Conservation (phyloP, 1,140 invertebrate genomes). For the Drosophila virilis region DNA sequence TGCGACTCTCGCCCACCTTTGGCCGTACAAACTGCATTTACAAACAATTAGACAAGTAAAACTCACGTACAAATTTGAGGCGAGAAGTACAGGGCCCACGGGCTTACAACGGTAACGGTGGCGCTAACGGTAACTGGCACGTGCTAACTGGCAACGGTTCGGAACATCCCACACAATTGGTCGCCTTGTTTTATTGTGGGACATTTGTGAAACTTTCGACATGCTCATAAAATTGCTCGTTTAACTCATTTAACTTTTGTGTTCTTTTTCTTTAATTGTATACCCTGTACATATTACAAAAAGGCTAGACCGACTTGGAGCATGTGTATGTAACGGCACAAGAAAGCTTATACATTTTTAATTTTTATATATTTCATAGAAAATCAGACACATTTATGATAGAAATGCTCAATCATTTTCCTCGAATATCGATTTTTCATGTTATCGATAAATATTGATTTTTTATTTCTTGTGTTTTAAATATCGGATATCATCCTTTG, state of each 20-base stretch:
- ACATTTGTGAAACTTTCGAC: conserved; percentile 68
- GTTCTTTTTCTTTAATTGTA: conserved; percentile 42
- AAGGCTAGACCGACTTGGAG: background rate
- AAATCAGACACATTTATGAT: no score
- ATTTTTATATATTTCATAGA: no score
- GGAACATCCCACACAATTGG: conserved; percentile 32
- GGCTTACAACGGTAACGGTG: conserved; percentile 6
- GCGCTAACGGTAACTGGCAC: conserved; percentile 15
- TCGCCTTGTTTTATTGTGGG: conserved; percentile 54
- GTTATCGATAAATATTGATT: no score
- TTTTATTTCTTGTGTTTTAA: no score
- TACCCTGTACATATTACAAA: background rate
- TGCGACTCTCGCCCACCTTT: conserved; percentile 13
- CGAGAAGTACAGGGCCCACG: conserved; percentile 15
- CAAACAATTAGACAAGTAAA: conserved; percentile 62
- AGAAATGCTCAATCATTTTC: no score
- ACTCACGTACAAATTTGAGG: conserved; percentile 41
- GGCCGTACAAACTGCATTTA: conserved; percentile 55
- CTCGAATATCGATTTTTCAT: no score
- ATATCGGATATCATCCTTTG: no score
- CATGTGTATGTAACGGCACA: background rate
- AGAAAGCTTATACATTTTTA: background rate
- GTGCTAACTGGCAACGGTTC: conserved; percentile 10
- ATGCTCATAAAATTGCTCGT: conserved; percentile 80
- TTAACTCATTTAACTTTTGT: conserved; percentile 83